Conservation (phyloP, 2,113 vertebrate genomes). For the Cyanoderma ruficeps region DNA sequence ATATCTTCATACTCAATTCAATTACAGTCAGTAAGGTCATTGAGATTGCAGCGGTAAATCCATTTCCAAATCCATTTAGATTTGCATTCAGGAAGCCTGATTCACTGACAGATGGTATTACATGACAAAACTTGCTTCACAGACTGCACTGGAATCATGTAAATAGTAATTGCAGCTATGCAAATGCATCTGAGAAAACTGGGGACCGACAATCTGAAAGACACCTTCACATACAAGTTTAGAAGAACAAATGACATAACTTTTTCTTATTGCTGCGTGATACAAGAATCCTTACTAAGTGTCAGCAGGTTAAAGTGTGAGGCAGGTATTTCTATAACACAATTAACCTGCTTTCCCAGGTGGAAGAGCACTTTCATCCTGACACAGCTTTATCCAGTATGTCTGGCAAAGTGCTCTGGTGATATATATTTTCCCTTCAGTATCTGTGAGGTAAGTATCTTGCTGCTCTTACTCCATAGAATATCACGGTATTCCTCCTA, state of each 20-base stretch:
- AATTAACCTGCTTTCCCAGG: background rate
- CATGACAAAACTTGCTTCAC: background rate
- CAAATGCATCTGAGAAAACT: background rate
- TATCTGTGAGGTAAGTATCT: background rate
- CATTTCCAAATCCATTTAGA: background rate
- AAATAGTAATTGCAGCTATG: background rate
- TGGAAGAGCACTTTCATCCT: background rate
- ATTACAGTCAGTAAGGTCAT: background rate
- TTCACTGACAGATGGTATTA: background rate
- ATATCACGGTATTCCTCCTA: accelerated
- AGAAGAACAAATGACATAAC: background rate
- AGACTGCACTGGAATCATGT: background rate
- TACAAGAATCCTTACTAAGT: background rate
- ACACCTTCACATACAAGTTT: background rate
- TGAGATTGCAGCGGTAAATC: background rate
- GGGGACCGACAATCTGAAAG: background rate
- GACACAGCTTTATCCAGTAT: background rate
- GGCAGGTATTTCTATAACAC: background rate
- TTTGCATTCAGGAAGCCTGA: background rate
- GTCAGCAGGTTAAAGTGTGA: background rate
- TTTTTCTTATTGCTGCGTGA: background rate
- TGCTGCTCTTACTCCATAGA: background rate
- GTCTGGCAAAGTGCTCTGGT: background rate
- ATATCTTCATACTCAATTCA: background rate
- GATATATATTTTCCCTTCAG: background rate